These are phyloP conservation scores for Homalodisca vitripennis DNA, from an alignment of 1,140 invertebrate species.

Conservation along the genomic window DNA sequence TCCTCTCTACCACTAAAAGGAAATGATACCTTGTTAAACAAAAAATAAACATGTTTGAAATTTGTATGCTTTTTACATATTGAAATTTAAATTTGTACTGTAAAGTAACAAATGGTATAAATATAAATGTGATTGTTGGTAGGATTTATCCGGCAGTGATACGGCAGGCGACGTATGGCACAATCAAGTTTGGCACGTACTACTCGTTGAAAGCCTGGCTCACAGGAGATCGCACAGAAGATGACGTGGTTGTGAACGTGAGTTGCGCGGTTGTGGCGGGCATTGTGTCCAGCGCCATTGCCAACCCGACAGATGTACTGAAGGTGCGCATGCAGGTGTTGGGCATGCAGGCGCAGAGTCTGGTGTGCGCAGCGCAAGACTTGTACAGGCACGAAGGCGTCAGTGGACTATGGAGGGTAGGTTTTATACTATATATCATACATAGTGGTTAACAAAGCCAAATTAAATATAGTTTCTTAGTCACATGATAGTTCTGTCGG, in stretches of 20 bases:
- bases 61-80: neutral
- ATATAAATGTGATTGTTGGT: slow-evolving; percentile 42
- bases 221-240: slow-evolving; percentile 56
- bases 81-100: neutral
- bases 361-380: slow-evolving; percentile 74
- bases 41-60: too few relatives aligned
- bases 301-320: slow-evolving; percentile 97
- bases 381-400: slow-evolving; percentile 80
- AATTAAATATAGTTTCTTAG: too few relatives aligned
- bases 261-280: slow-evolving; percentile 82
- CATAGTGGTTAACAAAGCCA: too few relatives aligned
- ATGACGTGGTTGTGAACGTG: slow-evolving; percentile 77
- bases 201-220: slow-evolving; percentile 80
- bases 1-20: too few relatives aligned
- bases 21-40: too few relatives aligned
- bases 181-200: slow-evolving; percentile 95
- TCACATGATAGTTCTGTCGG: neutral
- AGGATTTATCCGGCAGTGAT: slow-evolving; percentile 91
- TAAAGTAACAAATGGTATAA: neutral
- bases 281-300: slow-evolving; percentile 90
- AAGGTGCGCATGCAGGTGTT: slow-evolving; percentile 92
- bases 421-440: slow-evolving; percentile 38
- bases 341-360: slow-evolving; percentile 54
- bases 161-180: slow-evolving; percentile 92
- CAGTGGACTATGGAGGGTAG: slow-evolving; percentile 82